Evolutionary conservation across 2,888 invertebrate species (phyloP).

Genomic region (Ariolimax columbianus): DNA sequence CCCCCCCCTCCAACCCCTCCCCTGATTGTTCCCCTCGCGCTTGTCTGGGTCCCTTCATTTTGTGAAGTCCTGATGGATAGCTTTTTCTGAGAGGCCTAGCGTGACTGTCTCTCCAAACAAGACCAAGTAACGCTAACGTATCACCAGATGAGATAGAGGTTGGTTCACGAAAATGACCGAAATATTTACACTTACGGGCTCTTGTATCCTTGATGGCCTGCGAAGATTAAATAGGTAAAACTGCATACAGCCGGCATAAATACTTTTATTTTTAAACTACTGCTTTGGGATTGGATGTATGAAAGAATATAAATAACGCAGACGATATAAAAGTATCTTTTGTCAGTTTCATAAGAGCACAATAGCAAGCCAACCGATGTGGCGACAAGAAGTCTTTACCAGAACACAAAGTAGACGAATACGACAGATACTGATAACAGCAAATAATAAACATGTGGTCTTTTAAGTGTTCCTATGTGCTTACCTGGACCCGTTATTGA

Average conservation of each 20-base stretch:
- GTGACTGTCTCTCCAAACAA: neutral
- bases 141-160: neutral
- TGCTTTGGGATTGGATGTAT: neutral
- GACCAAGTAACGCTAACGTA: neutral
- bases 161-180: neutral
- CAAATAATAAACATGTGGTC: no score
- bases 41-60: neutral
- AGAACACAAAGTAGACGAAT: neutral
- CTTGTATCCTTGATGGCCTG: neutral
- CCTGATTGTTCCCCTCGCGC: no score
- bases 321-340: neutral
- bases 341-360: neutral
- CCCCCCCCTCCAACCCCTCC: neutral
- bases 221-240: neutral
- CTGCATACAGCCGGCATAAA: neutral
- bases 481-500: no score
- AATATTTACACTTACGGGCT: neutral
- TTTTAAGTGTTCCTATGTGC: no score
- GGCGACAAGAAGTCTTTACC: neutral
- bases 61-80: neutral
- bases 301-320: neutral
- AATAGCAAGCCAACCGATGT: constrained; percentile 8
- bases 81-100: neutral
- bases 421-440: neutral
- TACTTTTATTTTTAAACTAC: neutral